Evolutionary conservation across 2,888 invertebrate species (phyloP).

Genomic region (Pammene fasciana): DNA sequence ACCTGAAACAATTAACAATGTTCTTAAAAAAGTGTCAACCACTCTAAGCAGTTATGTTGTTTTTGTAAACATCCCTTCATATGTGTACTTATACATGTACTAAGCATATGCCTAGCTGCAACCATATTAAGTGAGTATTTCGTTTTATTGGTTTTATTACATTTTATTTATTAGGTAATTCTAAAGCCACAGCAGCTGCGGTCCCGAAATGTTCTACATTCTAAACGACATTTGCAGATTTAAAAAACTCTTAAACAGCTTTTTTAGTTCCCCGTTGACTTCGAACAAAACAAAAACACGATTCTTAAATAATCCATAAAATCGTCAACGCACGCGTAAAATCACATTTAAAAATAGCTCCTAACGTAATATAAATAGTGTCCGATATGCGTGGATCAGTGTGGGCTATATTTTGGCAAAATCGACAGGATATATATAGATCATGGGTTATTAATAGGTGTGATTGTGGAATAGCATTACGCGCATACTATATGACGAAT

Average conservation of each 20-base stretch:
- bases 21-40: too few species aligned
- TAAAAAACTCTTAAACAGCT: not conserved
- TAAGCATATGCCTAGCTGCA: too few species aligned
- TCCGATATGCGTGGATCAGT: constrained; percentile 11
- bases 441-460: constrained; percentile 20
- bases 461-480: constrained; percentile 29
- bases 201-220: not conserved
- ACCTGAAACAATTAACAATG: too few species aligned
- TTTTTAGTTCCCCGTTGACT: not conserved
- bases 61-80: too few species aligned
- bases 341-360: constrained; percentile 21
- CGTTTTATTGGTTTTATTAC: too few species aligned
- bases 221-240: not conserved
- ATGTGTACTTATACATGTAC: too few species aligned
- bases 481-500: not conserved
- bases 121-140: too few species aligned
- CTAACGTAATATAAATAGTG: constrained; percentile 25
- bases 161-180: not conserved
- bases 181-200: not conserved
- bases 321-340: constrained; percentile 13
- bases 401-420: constrained; percentile 23
- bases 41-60: too few species aligned
- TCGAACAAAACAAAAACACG: constrained; percentile 23
- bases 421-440: constrained; percentile 30
- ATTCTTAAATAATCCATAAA: constrained; percentile 8